These are phyloP conservation scores for Drosophila atripex DNA, from an alignment of 2,888 invertebrate species.

Conservation along the genomic window DNA sequence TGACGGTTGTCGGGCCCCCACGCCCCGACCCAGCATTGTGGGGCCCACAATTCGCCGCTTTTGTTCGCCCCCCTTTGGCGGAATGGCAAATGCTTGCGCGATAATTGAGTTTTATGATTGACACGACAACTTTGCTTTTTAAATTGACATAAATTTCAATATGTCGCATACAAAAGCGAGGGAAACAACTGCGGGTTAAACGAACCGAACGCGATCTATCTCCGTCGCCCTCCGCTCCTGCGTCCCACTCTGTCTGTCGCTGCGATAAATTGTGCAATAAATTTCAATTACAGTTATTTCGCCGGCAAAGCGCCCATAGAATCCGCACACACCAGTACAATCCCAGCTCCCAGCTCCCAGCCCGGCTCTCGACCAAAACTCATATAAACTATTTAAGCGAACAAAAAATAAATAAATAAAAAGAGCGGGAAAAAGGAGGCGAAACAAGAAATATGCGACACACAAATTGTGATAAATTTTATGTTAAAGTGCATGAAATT, in stretches of 20 bases:
- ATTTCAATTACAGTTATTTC: constrained; percentile 83
- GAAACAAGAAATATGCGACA: constrained; percentile 67
- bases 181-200: constrained; percentile 39
- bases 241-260: constrained; percentile 59
- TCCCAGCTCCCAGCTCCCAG: neutral
- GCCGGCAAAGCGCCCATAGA: constrained; percentile 57
- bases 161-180: constrained; percentile 64
- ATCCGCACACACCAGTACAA: constrained; percentile 18
- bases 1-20: constrained; percentile 33
- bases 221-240: constrained; percentile 1
- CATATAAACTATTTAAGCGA: constrained; percentile 42
- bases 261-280: constrained; percentile 83
- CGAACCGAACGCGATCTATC: constrained; percentile 46
- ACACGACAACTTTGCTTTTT: constrained; percentile 80
- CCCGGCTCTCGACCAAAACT: constrained; percentile 32
- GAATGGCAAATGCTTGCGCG: constrained; percentile 46
- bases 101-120: constrained; percentile 81
- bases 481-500: constrained; percentile 81
- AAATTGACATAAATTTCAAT: constrained; percentile 82
- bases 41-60: constrained; percentile 9
- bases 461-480: constrained; percentile 83
- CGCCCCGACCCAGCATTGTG: constrained; percentile 10
- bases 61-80: constrained; percentile 14
- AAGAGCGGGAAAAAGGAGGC: constrained; percentile 5
- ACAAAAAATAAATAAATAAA: constrained; percentile 47